A percentile compares a stretch with the other conserved stretches of the same genome.
These are phyloP conservation scores for Bruchidius siliquastri DNA, from an alignment of 2,888 invertebrate species.

Conservation along the genomic window DNA sequence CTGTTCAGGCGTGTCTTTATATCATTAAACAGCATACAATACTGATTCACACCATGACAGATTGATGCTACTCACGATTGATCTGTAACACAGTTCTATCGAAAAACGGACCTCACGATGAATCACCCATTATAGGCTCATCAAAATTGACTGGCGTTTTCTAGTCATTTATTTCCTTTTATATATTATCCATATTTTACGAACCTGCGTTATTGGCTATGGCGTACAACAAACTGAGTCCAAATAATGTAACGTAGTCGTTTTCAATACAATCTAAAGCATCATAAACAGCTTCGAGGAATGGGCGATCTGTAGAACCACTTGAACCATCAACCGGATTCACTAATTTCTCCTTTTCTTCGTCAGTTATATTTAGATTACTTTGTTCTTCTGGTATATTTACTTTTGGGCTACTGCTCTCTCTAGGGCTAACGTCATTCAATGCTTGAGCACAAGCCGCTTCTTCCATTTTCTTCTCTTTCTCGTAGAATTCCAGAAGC, in stretches of 20 bases:
- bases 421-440: constrained; percentile 27
- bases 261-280: constrained; percentile 87
- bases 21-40: too few species aligned
- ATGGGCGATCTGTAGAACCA: constrained; percentile 60
- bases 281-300: constrained; percentile 83
- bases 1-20: too few species aligned
- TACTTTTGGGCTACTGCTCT: constrained; percentile 35
- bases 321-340: constrained; percentile 44
- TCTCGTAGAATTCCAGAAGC: constrained; percentile 40
- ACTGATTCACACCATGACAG: too few species aligned
- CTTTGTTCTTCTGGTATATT: constrained; percentile 50
- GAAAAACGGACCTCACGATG: too few species aligned
- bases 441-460: constrained; percentile 22
- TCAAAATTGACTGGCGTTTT: too few species aligned
- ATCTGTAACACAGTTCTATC: too few species aligned
- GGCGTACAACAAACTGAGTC: constrained; percentile 87
- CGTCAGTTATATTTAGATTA: constrained; percentile 91
- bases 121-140: too few species aligned
- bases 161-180: too few species aligned
- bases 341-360: constrained; percentile 70
- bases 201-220: constrained; percentile 91
- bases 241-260: constrained; percentile 90
- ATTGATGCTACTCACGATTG: too few species aligned
- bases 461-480: constrained; percentile 28
- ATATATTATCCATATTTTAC: constrained; percentile 1